A percentile compares a stretch with the other conserved stretches of the same genome.
Conservation (phyloP, 2,113 vertebrate genomes). For the Acinonyx jubatus region DNA sequence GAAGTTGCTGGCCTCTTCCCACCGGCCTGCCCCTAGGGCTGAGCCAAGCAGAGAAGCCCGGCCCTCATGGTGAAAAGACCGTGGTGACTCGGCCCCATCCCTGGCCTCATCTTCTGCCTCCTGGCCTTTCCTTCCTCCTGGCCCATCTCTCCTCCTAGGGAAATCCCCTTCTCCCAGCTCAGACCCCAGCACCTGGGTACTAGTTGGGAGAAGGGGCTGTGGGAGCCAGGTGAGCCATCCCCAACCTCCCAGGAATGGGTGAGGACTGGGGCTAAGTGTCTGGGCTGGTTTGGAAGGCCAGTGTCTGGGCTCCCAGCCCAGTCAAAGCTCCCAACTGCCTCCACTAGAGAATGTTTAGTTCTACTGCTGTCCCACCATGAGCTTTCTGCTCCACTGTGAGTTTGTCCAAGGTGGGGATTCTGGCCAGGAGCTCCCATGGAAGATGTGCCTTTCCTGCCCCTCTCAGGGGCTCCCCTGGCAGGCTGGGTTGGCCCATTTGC, state of each 20-base stretch:
- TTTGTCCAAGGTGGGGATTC: neutral
- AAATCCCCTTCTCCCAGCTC: neutral
- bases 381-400: neutral
- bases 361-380: rapidly evolving
- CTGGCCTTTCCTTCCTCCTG: neutral
- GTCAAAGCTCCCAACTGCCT: neutral
- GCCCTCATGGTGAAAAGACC: neutral
- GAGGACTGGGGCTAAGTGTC: neutral
- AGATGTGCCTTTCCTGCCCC: neutral
- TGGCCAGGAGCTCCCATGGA: neutral
- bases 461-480: neutral
- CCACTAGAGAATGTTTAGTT: neutral
- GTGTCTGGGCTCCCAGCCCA: neutral
- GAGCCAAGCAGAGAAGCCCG: neutral
- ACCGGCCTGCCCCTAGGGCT: neutral
- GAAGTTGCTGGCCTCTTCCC: neutral
- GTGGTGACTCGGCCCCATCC: neutral
- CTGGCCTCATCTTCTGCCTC: neutral
- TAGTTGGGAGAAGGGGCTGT: neutral
- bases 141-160: neutral
- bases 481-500: neutral
- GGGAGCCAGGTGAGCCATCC: neutral
- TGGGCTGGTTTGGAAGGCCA: neutral
- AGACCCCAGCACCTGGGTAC: neutral
- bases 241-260: neutral